Percentiles rank a stretch among this genome's conserved stretches.
These are phyloP conservation scores for Australoheros scitulus DNA, from an alignment of 2,113 vertebrate species.

Conservation along the genomic window DNA sequence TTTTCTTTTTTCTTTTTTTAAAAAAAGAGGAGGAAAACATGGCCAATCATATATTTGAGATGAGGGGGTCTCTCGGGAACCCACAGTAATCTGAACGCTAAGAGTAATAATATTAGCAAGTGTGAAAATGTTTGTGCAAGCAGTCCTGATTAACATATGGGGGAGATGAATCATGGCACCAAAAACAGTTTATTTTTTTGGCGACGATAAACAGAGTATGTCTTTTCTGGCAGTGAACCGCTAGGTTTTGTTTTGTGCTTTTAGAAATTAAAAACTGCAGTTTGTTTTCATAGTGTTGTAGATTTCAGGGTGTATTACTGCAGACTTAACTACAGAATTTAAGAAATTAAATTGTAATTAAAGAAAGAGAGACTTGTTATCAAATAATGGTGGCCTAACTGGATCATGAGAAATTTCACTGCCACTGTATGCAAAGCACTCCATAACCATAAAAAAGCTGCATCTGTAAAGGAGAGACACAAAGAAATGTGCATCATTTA, in stretches of 20 bases:
- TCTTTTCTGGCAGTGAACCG: constrained; percentile 38
- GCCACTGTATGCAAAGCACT: background rate
- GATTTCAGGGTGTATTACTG: background rate
- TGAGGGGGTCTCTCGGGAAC: background rate
- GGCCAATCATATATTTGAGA: constrained; percentile 6
- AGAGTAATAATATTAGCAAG: constrained; percentile 25
- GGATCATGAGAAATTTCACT: background rate
- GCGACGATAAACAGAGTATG: constrained; percentile 23
- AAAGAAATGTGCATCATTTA: background rate
- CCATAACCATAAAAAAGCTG: background rate
- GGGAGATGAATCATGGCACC: constrained; percentile 29
- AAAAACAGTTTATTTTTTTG: constrained; percentile 45
- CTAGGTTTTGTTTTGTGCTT: constrained; percentile 57
- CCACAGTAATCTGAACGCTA: constrained; percentile 9
- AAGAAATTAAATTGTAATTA: background rate
- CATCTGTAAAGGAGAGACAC: background rate
- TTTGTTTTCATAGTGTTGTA: constrained; percentile 6
- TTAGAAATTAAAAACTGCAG: constrained; percentile 27
- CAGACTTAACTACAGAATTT: background rate
- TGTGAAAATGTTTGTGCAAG: constrained; percentile 44
- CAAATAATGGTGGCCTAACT: background rate
- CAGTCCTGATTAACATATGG: constrained; percentile 58
- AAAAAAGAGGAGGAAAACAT: background rate
- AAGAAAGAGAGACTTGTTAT: background rate
- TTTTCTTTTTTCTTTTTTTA: background rate